A percentile compares a stretch with the other conserved stretches of the same genome.
These are phyloP conservation scores for Stenurella melanura DNA, from an alignment of 2,888 invertebrate genomes.

Conservation along the genomic window DNA sequence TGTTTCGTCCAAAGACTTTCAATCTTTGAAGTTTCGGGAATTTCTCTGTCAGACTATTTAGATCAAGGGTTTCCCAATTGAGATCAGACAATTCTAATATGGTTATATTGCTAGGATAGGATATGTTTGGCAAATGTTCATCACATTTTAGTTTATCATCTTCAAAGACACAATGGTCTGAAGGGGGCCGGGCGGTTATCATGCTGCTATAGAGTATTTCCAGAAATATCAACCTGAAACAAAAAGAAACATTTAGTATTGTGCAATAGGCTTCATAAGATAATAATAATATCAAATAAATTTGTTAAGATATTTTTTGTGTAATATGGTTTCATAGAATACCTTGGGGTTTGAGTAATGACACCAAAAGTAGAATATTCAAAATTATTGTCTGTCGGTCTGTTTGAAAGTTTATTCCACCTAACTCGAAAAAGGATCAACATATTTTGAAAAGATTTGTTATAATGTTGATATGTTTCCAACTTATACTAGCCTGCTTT, in stretches of 20 bases:
- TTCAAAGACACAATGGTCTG: slow-evolving; percentile 15
- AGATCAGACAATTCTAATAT: slow-evolving; percentile 32
- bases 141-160: slow-evolving; percentile 34
- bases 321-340: too few species aligned
- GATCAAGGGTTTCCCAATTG: slow-evolving; percentile 47
- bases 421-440: too few species aligned
- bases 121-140: slow-evolving; percentile 38
- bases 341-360: too few species aligned
- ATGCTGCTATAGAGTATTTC: slow-evolving; percentile 5
- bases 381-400: too few species aligned
- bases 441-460: too few species aligned
- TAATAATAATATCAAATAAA: too few species aligned
- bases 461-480: too few species aligned
- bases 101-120: slow-evolving; percentile 31
- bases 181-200: not conserved
- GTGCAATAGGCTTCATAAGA: not conserved
- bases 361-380: too few species aligned
- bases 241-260: not conserved
- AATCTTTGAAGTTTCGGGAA: slow-evolving; percentile 57
- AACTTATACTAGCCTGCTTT: too few species aligned
- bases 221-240: slow-evolving; percentile 28
- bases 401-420: too few species aligned
- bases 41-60: slow-evolving; percentile 50
- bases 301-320: too few species aligned
- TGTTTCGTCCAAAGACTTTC: slow-evolving; percentile 57